Percentiles rank a stretch among this genome's conserved stretches.
These are phyloP conservation scores for Nymphalis urticae DNA, from an alignment of 2,888 invertebrate genomes.

Conservation along the genomic window DNA sequence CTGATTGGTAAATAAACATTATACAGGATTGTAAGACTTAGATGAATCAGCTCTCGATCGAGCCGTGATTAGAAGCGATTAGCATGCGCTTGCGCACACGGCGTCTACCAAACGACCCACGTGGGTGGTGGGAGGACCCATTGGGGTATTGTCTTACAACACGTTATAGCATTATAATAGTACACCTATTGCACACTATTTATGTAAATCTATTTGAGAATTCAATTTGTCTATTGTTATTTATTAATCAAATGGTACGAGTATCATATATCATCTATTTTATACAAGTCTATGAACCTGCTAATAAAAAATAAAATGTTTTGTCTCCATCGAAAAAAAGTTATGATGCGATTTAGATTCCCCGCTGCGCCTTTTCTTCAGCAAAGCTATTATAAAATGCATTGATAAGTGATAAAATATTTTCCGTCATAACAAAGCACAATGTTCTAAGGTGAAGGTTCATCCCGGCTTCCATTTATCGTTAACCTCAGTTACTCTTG, in stretches of 20 bases:
- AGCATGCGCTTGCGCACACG: conserved; percentile 66
- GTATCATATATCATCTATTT: conserved; percentile 46
- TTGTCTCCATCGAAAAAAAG: conserved; percentile 46
- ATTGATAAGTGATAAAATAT: conserved; percentile 51
- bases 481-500: conserved; percentile 46
- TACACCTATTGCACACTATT: conserved; percentile 75
- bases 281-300: conserved; percentile 58
- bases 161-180: conserved; percentile 75
- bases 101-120: conserved; percentile 57
- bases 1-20: conserved; percentile 79
- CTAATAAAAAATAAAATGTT: conserved; percentile 50
- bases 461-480: conserved; percentile 67
- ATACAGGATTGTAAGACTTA: conserved; percentile 63
- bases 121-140: conserved; percentile 76
- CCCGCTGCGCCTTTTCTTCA: conserved; percentile 44
- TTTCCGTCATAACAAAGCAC: conserved; percentile 53
- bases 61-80: conserved; percentile 76
- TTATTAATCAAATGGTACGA: conserved; percentile 67
- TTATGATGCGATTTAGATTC: conserved; percentile 34
- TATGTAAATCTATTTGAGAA: conserved; percentile 77
- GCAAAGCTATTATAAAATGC: conserved; percentile 49
- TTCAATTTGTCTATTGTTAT: conserved; percentile 72
- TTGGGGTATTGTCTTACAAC: conserved; percentile 75
- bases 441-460: conserved; percentile 57
- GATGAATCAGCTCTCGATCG: conserved; percentile 79